Conservation (phyloP, 2,797 vertebrate genomes). For the Chaenodraco wilsoni region DNA sequence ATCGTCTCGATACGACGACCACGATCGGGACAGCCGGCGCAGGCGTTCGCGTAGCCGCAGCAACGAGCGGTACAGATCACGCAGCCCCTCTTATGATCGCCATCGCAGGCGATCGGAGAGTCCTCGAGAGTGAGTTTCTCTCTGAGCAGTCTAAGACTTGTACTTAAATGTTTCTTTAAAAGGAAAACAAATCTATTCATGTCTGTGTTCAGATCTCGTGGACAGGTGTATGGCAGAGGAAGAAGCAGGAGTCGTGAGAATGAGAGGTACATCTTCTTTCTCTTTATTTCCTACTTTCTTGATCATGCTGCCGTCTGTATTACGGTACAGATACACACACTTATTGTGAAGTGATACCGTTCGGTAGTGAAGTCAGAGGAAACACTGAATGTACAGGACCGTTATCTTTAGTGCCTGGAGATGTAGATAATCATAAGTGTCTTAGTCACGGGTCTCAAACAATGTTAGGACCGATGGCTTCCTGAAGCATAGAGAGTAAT, state of each 20-base stretch:
- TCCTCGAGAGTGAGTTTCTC: slow-evolving; percentile 89
- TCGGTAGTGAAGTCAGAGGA: not conserved
- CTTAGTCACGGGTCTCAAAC: no score
- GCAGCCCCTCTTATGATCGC: slow-evolving; percentile 93
- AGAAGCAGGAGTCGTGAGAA: slow-evolving; percentile 95
- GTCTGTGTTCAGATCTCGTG: slow-evolving; percentile 76
- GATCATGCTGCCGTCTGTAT: not conserved
- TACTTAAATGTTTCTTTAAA: not conserved
- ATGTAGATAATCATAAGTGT: not conserved
- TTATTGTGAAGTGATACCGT: not conserved
- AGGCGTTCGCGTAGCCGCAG: slow-evolving; percentile 93
- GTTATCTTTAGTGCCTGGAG: not conserved
- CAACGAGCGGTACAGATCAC: slow-evolving; percentile 90
- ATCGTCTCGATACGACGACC: slow-evolving; percentile 93
- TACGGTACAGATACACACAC: not conserved
- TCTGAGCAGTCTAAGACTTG: not conserved
- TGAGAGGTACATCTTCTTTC: slow-evolving; percentile 82
- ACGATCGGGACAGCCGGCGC: slow-evolving; percentile 86
- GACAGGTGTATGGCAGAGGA: slow-evolving; percentile 81
- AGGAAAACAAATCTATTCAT: rapidly evolving
- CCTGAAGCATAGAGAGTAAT: no score
- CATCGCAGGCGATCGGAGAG: slow-evolving; percentile 91
- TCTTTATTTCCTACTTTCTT: not conserved
- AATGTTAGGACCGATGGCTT: no score
- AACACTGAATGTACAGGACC: not conserved